Evolutionary conservation across 2,888 invertebrate genomes (phyloP), one percentile per base, ranked within the genome.

Genomic region (Rhamnusium bicolor): DNA sequence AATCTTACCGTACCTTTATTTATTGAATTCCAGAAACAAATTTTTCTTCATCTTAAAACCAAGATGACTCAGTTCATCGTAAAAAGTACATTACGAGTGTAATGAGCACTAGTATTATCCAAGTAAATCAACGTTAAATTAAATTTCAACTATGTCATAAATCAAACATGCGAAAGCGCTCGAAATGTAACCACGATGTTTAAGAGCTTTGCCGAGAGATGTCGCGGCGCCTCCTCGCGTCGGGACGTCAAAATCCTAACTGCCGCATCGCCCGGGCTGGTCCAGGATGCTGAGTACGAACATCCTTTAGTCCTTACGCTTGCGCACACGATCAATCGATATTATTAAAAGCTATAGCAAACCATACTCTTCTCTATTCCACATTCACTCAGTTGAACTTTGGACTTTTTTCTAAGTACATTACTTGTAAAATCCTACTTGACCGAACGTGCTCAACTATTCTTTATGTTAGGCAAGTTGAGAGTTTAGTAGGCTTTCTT

Each of bases 231-330:
- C 71, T 77, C 75, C 81, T 79, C 78, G 82, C 80, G 82, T 80
- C 80, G 82, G 77, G 81, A 79, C 81, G 80, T 81, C 81, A 80
- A 78, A 82, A 85, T 82, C 84, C 84, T 85, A 84, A 87, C 86
- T 86, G 84, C 87, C 85, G 87, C 87, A 86, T 84, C 84, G 85
- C 86, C 86, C 86, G 86, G 86, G 86, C 86, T 84, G 85, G 86
- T 85, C 86, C 87, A 86, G 87, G 87, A 87, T 86, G 87, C 87
- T 86, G 86, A 84, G 84, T 83, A 83, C 84, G 84, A 84, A 84
- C 83, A 83, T 84, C 84, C 84, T 83, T 83, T 83, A 81, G 81
- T 81, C 80, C 79, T 77, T 79, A 81, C 85, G 85, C 86, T 80
- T 74, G 86, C 87, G 85, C 84, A 80, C 74, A 71, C 68, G 72